These are phyloP conservation scores for Rhabdomys pumilio DNA, from an alignment of 2,797 vertebrate species.

Conservation along the genomic window DNA sequence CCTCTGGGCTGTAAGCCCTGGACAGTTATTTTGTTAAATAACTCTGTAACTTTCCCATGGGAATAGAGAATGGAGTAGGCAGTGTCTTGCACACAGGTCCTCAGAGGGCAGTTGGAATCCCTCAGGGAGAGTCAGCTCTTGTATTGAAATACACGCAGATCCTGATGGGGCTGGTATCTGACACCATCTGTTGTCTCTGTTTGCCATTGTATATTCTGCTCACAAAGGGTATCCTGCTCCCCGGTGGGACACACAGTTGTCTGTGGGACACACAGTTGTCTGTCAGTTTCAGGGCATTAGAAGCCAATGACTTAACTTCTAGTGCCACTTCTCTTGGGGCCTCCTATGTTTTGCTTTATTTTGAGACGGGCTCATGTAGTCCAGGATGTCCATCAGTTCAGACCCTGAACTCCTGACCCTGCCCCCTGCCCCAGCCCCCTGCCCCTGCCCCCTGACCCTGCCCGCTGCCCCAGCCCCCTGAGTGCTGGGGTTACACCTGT, in stretches of 20 bases:
- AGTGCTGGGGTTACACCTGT: neutral
- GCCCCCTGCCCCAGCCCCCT: neutral
- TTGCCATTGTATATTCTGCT: neutral
- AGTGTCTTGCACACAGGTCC: conserved; percentile 52
- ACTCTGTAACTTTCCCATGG: conserved; percentile 81
- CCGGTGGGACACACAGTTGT: neutral
- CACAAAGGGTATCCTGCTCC: conserved; percentile 17
- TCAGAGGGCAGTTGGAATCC: neutral
- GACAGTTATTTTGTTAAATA: conserved; percentile 78
- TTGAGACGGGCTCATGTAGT: neutral
- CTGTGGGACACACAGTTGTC: neutral
- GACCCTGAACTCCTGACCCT: neutral
- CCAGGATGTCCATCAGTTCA: neutral
- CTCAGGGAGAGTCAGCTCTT: neutral
- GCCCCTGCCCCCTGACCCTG: neutral
- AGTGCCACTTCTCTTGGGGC: conserved; percentile 20
- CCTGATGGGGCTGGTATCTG: neutral
- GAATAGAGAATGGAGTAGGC: conserved; percentile 83
- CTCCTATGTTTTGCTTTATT: neutral
- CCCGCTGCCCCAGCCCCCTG: neutral
- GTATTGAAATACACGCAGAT: neutral
- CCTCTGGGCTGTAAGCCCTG: conserved; percentile 51
- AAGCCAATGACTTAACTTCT: neutral
- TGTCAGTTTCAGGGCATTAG: neutral
- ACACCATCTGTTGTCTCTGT: conserved; percentile 30